These are phyloP conservation scores for Harmothoe impar DNA, from an alignment of 2,888 invertebrate genomes.

Conservation along the genomic window DNA sequence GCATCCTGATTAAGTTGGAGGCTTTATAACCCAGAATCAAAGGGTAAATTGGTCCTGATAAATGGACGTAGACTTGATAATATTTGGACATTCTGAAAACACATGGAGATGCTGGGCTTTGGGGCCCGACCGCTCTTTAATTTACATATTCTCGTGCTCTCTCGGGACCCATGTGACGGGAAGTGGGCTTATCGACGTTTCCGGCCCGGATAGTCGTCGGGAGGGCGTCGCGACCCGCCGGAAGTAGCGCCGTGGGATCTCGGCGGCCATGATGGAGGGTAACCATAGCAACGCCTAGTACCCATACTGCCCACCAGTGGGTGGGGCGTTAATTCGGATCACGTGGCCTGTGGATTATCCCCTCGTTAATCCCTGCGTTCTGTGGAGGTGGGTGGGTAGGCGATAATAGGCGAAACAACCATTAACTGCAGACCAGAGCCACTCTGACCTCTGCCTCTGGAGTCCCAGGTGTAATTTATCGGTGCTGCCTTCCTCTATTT, in stretches of 20 bases:
- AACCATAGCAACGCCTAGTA: background rate
- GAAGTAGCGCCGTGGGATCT: background rate
- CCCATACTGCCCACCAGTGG: background rate
- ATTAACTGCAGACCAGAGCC: background rate
- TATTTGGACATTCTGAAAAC: too few species aligned
- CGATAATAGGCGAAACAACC: too few species aligned
- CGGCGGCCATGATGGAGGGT: background rate
- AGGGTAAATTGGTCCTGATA: too few species aligned
- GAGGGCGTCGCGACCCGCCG: conserved; percentile 18
- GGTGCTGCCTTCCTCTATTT: too few species aligned
- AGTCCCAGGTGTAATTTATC: too few species aligned
- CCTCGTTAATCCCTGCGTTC: background rate
- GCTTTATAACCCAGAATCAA: too few species aligned
- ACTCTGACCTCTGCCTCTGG: background rate
- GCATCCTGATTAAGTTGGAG: too few species aligned
- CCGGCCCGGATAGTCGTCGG: conserved; percentile 16
- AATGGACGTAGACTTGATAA: too few species aligned
- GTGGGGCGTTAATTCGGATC: conserved; percentile 5
- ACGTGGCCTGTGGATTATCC: background rate
- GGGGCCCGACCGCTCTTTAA: background rate
- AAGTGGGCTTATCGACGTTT: conserved; percentile 23
- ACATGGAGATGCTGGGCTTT: background rate
- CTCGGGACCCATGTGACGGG: background rate
- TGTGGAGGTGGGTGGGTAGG: too few species aligned
- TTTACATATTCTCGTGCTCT: background rate